Base-by-base conservation (phyloP, 1,140 invertebrate species). In the Drosophila carrolli region DNA sequence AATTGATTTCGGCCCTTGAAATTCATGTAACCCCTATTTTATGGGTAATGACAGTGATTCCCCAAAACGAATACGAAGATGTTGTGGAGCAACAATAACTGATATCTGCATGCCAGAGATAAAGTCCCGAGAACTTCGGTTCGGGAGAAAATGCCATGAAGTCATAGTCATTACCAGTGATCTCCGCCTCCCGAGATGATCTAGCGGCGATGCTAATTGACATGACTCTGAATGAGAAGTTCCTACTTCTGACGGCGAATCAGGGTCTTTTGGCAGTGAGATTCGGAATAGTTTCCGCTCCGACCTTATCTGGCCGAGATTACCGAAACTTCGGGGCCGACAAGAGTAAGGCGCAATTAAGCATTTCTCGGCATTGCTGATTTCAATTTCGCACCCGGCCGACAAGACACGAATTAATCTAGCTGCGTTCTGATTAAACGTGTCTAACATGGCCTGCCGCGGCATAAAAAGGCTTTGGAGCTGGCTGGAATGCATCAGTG, bases 391-490 rank as follows among this genome's bases (percentile, higher is more conserved):
- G 66, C 73, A 73, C 43, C 50, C 41, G 35, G 43, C n/a, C 56
- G 60, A 73, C 53, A 60, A 66, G 47, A 86, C 82, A 86, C 66
- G 71, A 67, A 86, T 79, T 86, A 86, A 88, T 86, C 82, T 88
- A 88, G 66, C 44, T 65, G 66, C 38, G 32, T 68, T 59, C 80
- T 86, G 82, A 86, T 86, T 86, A 88, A 54, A 59, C 51, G 38
- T 72, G 83, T 65, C 58, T 47, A 55, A 74, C 73, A 82, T 79
- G 48, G 35, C 29, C 40, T 43, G 19, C 7, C 7, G 55, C 27
- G 72, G 23, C 59, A 86, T 86, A 86, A 86, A 78, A 83, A 89
- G 84, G 48, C 75, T 66, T 61, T 60, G 59, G 38, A 16, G 13
- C 14, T 7, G 59, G 16, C 53, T 48, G 60, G 19, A 40, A 32